Evolutionary conservation across 2,888 invertebrate species (phyloP).

Genomic region (Onchidella celtica): DNA sequence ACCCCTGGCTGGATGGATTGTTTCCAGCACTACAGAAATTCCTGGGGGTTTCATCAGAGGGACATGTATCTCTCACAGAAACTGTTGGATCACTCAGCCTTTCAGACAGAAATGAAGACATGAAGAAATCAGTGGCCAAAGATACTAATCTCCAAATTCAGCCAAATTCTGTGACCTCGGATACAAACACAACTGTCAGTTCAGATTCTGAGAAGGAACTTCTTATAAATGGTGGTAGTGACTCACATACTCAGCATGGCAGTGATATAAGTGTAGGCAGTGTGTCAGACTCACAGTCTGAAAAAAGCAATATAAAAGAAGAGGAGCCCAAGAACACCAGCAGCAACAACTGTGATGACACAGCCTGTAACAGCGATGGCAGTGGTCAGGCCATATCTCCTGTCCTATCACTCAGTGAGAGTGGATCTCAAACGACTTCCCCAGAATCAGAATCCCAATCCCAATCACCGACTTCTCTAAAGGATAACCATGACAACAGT

Average conservation of each 20-base stretch:
- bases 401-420: no score
- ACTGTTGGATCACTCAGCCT: neutral
- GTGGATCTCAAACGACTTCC: no score
- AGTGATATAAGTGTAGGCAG: no score
- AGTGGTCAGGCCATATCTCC: neutral
- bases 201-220: neutral
- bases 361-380: neutral
- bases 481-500: no score
- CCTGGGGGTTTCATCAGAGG: slow-evolving; percentile 47
- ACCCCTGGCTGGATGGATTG: slow-evolving; percentile 82
- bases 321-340: no score
- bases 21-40: slow-evolving; percentile 76
- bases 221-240: no score
- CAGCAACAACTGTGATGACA: neutral
- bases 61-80: slow-evolving; percentile 11
- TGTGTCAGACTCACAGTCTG: no score
- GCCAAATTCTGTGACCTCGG: neutral
- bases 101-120: neutral
- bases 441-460: no score
- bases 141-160: neutral
- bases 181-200: neutral
- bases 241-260: no score
- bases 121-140: neutral
- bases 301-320: no score
- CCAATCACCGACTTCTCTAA: no score